These are phyloP conservation scores for Cossypha heuglini DNA, from an alignment of 2,797 vertebrate species.

Conservation along the genomic window DNA sequence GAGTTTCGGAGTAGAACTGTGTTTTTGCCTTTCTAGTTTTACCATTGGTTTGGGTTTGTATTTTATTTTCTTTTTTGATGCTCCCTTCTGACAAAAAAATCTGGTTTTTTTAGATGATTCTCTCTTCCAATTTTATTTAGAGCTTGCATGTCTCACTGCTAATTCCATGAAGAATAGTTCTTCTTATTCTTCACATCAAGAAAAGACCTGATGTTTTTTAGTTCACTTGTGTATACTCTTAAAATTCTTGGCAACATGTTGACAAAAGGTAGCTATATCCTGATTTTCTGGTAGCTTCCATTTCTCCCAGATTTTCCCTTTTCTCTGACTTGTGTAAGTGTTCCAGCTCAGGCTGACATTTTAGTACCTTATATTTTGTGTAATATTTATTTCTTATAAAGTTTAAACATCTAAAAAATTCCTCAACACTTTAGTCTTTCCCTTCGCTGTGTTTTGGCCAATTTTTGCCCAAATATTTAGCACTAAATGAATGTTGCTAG, in stretches of 20 bases:
- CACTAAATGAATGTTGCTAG: background rate
- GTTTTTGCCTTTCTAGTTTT: background rate
- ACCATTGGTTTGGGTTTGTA: fast-evolving
- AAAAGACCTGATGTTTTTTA: background rate
- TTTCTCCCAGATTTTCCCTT: background rate
- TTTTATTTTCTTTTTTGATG: background rate
- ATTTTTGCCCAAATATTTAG: background rate
- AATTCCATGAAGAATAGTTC: background rate
- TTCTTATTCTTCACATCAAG: background rate
- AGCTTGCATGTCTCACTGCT: background rate
- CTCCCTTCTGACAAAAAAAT: background rate
- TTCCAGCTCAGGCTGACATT: background rate
- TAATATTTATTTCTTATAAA: background rate
- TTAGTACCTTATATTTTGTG: background rate
- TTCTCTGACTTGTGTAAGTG: background rate
- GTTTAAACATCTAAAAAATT: background rate
- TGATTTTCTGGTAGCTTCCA: background rate
- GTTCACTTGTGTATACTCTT: background rate
- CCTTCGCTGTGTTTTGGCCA: background rate
- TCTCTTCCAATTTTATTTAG: background rate
- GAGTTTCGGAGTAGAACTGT: background rate
- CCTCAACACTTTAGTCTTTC: background rate
- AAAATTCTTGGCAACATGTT: background rate
- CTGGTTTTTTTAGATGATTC: background rate
- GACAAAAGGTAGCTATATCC: background rate